phyloP scores from a whole-genome alignment of 2,888 invertebrate species.

The Sarcophaga subvicina region DNA sequence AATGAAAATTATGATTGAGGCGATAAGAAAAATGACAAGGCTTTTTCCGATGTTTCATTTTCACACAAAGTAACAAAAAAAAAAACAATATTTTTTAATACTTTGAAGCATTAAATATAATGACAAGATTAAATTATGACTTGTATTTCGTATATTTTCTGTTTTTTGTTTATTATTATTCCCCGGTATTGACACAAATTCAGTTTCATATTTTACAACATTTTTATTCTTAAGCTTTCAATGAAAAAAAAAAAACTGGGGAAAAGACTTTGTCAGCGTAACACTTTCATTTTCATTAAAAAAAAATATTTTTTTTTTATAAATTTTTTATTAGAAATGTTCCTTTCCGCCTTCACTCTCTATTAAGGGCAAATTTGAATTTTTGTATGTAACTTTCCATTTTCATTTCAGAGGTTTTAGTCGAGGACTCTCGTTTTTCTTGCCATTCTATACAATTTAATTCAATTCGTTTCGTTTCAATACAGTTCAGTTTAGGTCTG shows the following conservation, averaged over 20 bases:
- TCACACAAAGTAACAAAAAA: background rate
- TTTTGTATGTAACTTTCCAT: too few species aligned
- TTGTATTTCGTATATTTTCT: background rate
- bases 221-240: background rate
- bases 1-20: constrained; percentile 31
- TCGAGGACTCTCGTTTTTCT: too few species aligned
- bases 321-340: background rate
- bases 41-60: constrained; percentile 4
- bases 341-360: constrained; percentile 29
- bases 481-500: constrained; percentile 42
- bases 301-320: background rate
- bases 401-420: too few species aligned
- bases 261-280: background rate
- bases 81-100: background rate
- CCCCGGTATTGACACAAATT: constrained; percentile 36
- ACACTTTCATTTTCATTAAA: constrained; percentile 44
- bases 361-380: background rate
- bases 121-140: constrained; percentile 39
- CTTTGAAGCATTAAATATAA: constrained; percentile 37
- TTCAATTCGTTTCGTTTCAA: background rate
- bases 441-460: too few species aligned
- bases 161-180: constrained; percentile 20
- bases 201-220: background rate
- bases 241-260: too few species aligned
- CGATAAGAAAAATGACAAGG: constrained; percentile 23